phyloP scores from a whole-genome alignment of 2,113 vertebrate species.

The Phyllostomus hastatus region DNA sequence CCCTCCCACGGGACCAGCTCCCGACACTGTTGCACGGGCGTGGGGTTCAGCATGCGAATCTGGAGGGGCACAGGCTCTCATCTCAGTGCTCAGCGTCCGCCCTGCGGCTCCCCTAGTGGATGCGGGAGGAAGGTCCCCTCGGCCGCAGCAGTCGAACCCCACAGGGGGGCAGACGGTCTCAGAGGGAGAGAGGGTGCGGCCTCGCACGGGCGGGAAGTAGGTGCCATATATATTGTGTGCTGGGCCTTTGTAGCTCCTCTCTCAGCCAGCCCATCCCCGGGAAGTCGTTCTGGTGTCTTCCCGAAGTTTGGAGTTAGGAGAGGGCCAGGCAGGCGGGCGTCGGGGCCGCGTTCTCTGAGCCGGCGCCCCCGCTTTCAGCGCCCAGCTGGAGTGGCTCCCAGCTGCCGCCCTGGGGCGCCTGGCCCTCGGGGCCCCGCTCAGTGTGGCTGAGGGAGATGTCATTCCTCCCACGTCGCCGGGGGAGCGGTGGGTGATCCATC shows the following conservation, averaged over 20 bases:
- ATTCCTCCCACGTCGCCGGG: no score
- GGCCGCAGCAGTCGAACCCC: accelerated
- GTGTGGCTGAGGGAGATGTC: neutral
- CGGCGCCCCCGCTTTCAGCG: accelerated
- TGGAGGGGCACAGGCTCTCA: neutral
- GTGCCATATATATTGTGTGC: accelerated
- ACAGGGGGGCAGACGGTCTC: neutral
- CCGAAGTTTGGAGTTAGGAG: neutral
- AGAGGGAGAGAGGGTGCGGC: accelerated
- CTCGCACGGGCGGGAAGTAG: accelerated
- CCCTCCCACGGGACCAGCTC: neutral
- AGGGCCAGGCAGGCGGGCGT: accelerated
- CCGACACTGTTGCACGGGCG: no score
- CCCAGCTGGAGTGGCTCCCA: neutral
- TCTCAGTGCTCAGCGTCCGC: accelerated
- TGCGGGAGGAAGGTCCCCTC: neutral
- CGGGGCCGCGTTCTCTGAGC: accelerated
- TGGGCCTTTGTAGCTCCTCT: neutral
- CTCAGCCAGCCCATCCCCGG: no score
- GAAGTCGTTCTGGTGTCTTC: neutral
- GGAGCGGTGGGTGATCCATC: accelerated
- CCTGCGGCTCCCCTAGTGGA: neutral
- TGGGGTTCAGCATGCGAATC: neutral
- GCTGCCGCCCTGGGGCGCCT: accelerated
- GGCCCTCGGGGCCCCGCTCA: neutral